Percentiles rank a stretch among this genome's conserved stretches.
phyloP scores from a whole-genome alignment of 2,888 invertebrate genomes.

The Drosophila robusta region DNA sequence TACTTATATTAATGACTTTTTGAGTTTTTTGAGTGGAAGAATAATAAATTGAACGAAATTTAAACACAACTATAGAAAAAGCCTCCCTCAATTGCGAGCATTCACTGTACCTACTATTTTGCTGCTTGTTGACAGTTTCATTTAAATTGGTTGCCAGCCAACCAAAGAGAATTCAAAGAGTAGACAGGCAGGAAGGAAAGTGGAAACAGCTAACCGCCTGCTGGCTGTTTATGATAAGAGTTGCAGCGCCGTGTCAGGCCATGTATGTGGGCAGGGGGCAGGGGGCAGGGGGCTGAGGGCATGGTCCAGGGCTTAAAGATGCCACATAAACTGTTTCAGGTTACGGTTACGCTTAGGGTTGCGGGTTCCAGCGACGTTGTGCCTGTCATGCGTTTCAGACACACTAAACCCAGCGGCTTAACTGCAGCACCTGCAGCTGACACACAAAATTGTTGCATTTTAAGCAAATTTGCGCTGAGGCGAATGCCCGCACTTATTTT shows the following conservation, averaged over 20 bases:
- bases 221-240: slow-evolving; percentile 39
- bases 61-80: too few relatives aligned
- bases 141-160: slow-evolving; percentile 44
- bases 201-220: slow-evolving; percentile 24
- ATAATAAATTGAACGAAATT: too few relatives aligned
- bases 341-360: slow-evolving; percentile 23
- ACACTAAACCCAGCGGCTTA: slow-evolving; percentile 12
- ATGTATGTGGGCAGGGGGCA: slow-evolving; percentile 9
- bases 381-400: slow-evolving; percentile 12
- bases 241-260: slow-evolving; percentile 1
- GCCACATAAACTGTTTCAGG: slow-evolving; percentile 20
- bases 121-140: slow-evolving; percentile 56
- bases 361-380: slow-evolving; percentile 16
- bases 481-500: not conserved
- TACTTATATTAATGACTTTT: too few relatives aligned
- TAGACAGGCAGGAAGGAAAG: slow-evolving; percentile 25
- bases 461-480: slow-evolving; percentile 20
- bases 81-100: not conserved
- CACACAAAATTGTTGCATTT: not conserved
- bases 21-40: too few relatives aligned
- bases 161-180: slow-evolving; percentile 2
- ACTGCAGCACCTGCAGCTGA: slow-evolving; percentile 18
- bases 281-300: not conserved
- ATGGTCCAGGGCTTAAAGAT: slow-evolving; percentile 23
- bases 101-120: slow-evolving; percentile 1